Evolutionary conservation across 2,888 invertebrate genomes (phyloP), one percentile per base, ranked within the genome.

Genomic region (Dendrolimus pini): DNA sequence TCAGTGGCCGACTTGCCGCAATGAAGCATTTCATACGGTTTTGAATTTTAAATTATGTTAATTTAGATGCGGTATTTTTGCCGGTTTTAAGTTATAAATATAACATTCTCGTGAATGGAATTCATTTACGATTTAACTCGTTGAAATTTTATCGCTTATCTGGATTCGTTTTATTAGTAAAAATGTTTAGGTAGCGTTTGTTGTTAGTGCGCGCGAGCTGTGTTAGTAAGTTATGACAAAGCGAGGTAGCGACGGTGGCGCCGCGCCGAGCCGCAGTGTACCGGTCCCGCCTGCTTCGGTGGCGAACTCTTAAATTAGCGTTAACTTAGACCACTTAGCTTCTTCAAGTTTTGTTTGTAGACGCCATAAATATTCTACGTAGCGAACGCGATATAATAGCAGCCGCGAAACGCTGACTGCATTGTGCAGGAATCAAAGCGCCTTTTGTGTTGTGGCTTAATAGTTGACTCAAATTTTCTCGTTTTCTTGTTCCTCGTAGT

Each of bases 331-430:
- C 83, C 83, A 86, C 84, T 86, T 88, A 85, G 83, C 83, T 85
- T 85, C 83, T 83, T 87, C 78, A 76, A 87, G 83, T 85, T 88
- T 87, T 88, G 87, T 87, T 86, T 86, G 85, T 79, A 84, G 80
- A 82, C 78, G 78, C 80, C 76, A 83, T 88, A 88, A 86, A 88
- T 88, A 85, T 82, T 83, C 75, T 74, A 83, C 79, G 82, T 77
- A 78, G 77, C 75, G 72, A 77, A 75, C 72, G 47, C 47, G 72
- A 75, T 77, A 83, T 81, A 82, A 83, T 82, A 80, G 77, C 78
- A 72, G 69, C 66, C 71, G 70, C 67, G 67, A 69, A 72, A 71
- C 71, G 72, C 69, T 71, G 65, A 66, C 62, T 69, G 78, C 75
- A 77, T 81, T 80, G 79, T 80, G 72, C 70, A 62, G 69, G 71